A percentile compares a stretch with the other conserved stretches of the same genome.
phyloP scores from a whole-genome alignment of 2,113 vertebrate genomes.

The Daphoenositta chrysoptera region DNA sequence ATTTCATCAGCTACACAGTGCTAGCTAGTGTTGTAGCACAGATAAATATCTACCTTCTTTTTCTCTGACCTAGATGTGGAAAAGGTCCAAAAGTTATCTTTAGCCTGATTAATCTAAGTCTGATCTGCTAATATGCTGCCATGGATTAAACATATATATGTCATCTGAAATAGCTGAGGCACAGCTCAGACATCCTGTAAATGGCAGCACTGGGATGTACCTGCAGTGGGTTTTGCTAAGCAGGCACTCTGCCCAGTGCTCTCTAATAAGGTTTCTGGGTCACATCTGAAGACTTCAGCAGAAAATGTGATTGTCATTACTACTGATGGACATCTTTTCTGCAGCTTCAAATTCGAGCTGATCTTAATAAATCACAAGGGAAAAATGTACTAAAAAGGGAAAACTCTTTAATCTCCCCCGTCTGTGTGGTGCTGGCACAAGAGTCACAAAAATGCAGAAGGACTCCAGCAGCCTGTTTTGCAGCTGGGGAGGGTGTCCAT shows the following conservation, averaged over 20 bases:
- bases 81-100: conserved; percentile 38
- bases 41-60: conserved; percentile 8
- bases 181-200: background rate
- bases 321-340: background rate
- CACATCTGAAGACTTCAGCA: background rate
- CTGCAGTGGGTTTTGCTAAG: background rate
- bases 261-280: conserved; percentile 2
- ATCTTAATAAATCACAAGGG: background rate
- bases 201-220: background rate
- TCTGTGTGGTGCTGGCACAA: background rate
- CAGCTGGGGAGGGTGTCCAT: background rate
- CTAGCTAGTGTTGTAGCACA: background rate
- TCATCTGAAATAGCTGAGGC: background rate
- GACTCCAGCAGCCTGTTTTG: background rate
- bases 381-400: background rate
- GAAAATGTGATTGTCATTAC: background rate
- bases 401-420: background rate
- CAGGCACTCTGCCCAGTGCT: background rate
- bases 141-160: conserved; percentile 28
- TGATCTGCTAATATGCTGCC: conserved; percentile 39
- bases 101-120: conserved; percentile 44
- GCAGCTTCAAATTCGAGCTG: background rate
- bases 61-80: conserved; percentile 37
- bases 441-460: background rate
- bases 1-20: background rate